Conservation (phyloP, 2,113 vertebrate genomes). For the Cololabis saira region DNA sequence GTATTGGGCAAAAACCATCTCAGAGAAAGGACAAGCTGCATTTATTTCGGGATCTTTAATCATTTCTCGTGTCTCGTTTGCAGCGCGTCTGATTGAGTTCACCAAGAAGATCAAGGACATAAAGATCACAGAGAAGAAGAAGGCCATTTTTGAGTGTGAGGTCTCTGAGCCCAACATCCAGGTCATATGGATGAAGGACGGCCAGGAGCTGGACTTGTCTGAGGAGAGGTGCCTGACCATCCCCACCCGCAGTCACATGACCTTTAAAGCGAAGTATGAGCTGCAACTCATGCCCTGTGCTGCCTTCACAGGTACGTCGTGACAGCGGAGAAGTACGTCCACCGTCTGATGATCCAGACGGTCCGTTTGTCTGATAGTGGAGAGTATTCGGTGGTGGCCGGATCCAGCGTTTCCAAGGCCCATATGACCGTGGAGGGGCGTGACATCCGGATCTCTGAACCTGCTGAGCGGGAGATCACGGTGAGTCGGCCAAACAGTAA, state of each 20-base stretch:
- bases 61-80: conserved; percentile 6
- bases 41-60: neutral
- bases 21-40: no score
- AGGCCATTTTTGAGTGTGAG: conserved; percentile 96
- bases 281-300: neutral
- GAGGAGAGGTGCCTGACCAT: conserved; percentile 87
- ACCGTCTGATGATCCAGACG: conserved; percentile 92
- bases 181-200: conserved; percentile 98
- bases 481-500: conserved; percentile 73
- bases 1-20: no score
- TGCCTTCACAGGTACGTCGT: conserved; percentile 81
- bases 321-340: conserved; percentile 90
- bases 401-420: conserved; percentile 91
- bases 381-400: conserved; percentile 93
- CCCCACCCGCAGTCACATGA: neutral
- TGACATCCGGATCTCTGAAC: conserved; percentile 90
- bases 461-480: conserved; percentile 84
- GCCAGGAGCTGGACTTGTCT: conserved; percentile 88
- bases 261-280: neutral
- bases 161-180: conserved; percentile 94
- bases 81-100: conserved; percentile 97
- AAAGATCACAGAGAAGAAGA: conserved; percentile 96
- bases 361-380: conserved; percentile 92
- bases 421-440: conserved; percentile 92
- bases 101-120: conserved; percentile 98